Evolutionary conservation across 1,140 invertebrate genomes (phyloP).

Genomic region (Ceratoteleas bidentatus): DNA sequence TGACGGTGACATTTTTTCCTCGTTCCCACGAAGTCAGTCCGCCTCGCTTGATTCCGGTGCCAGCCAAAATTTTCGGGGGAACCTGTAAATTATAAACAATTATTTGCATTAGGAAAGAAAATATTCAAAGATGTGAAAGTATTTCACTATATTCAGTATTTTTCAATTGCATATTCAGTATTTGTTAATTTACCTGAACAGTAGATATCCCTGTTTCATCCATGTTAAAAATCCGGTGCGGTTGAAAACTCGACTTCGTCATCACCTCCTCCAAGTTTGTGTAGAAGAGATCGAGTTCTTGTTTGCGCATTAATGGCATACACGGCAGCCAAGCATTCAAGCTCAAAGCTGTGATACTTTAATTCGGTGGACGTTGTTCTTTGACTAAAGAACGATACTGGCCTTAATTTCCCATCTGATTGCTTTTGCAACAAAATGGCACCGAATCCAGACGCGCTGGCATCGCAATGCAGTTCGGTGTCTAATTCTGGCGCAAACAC

Average conservation of each 20-base stretch:
- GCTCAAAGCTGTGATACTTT: no score
- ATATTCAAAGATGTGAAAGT: slow-evolving; percentile 4
- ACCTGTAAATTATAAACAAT: not conserved
- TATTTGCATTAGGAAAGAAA: slow-evolving; percentile 2
- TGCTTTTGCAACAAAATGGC: no score
- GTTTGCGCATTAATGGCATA: slow-evolving; percentile 35
- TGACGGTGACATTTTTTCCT: slow-evolving; percentile 65
- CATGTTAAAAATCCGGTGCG: slow-evolving; percentile 38
- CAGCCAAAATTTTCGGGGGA: slow-evolving; percentile 2
- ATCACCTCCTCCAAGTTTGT: slow-evolving; percentile 70
- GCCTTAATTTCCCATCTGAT: no score
- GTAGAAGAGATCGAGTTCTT: slow-evolving; percentile 73
- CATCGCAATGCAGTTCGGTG: no score
- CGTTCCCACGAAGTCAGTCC: slow-evolving; percentile 47
- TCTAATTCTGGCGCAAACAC: no score
- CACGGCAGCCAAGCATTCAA: no score
- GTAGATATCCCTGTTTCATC: slow-evolving; percentile 77
- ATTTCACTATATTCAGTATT: slow-evolving; percentile 10
- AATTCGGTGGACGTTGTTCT: no score
- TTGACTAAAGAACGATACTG: no score
- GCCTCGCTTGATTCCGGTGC: slow-evolving; percentile 28
- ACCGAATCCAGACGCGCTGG: no score
- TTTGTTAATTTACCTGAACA: slow-evolving; percentile 71
- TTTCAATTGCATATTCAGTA: not conserved
- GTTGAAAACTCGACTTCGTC: slow-evolving; percentile 72